Conservation (phyloP, 2,797 vertebrate genomes). For the Buphagus erythrorhynchus region DNA sequence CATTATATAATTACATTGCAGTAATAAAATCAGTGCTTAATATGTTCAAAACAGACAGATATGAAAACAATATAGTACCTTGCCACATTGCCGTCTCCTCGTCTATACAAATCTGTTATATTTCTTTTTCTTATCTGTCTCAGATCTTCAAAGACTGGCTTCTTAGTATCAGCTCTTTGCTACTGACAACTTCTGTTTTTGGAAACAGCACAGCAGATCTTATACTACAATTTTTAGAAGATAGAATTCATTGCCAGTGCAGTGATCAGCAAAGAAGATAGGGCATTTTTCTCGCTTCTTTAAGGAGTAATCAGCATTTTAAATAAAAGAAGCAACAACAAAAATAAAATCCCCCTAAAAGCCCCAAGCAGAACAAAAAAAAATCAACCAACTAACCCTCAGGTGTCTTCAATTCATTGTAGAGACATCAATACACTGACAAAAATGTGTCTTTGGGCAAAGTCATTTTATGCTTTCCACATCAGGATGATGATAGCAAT, state of each 20-base stretch:
- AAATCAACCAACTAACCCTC: background rate
- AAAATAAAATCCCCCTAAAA: background rate
- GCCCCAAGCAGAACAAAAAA: background rate
- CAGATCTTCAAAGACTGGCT: background rate
- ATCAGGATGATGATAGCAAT: background rate
- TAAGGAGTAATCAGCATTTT: background rate
- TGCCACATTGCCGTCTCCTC: background rate
- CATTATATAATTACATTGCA: constrained; percentile 74
- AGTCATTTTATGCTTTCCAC: background rate
- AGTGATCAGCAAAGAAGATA: background rate
- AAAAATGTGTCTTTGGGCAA: constrained; percentile 13
- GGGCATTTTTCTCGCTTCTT: background rate
- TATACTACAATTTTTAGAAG: background rate
- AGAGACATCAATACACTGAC: background rate
- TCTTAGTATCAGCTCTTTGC: background rate
- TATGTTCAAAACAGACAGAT: constrained; percentile 42
- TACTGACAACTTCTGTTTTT: background rate
- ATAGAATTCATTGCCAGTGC: background rate
- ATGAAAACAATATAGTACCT: constrained; percentile 22
- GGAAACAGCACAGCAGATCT: background rate
- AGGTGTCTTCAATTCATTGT: background rate
- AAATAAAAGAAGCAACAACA: background rate
- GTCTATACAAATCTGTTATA: background rate
- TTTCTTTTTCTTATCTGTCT: background rate
- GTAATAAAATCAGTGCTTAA: constrained; percentile 63